These are phyloP conservation scores for Polydrusus cervinus DNA, from an alignment of 2,888 invertebrate species.

Conservation along the genomic window DNA sequence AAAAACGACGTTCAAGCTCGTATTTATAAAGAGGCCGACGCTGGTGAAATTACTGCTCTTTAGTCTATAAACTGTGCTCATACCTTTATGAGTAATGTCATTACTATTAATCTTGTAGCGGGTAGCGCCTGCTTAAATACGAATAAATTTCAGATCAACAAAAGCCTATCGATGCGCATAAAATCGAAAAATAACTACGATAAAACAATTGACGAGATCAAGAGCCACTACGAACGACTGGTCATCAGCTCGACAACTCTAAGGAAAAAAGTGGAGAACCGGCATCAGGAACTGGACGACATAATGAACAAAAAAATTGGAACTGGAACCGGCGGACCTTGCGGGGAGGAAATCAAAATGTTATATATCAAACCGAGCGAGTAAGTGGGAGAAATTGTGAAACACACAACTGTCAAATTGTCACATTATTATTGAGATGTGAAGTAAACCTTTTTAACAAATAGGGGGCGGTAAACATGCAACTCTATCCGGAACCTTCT, in stretches of 20 bases:
- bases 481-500: too few species aligned
- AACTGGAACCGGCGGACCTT: conserved; percentile 56
- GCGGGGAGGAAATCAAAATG: conserved; percentile 27
- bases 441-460: too few species aligned
- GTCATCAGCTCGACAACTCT: conserved; percentile 63
- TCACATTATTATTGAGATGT: too few species aligned
- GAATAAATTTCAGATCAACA: conserved; percentile 59
- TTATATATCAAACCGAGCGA: conserved; percentile 26
- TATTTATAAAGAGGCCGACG: too few species aligned
- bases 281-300: conserved; percentile 62
- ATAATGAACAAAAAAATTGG: conserved; percentile 67
- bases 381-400: background rate
- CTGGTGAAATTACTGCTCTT: too few species aligned
- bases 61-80: too few species aligned
- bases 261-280: conserved; percentile 53
- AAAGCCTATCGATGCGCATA: conserved; percentile 64
- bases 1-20: too few species aligned
- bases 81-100: too few species aligned
- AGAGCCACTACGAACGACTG: conserved; percentile 62
- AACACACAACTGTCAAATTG: too few species aligned
- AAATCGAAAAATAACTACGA: conserved; percentile 64
- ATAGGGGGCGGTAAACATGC: too few species aligned
- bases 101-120: too few species aligned
- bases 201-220: conserved; percentile 64
- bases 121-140: too few species aligned